phyloP scores from a whole-genome alignment of 2,888 invertebrate species.

The Cotesia congregata region DNA sequence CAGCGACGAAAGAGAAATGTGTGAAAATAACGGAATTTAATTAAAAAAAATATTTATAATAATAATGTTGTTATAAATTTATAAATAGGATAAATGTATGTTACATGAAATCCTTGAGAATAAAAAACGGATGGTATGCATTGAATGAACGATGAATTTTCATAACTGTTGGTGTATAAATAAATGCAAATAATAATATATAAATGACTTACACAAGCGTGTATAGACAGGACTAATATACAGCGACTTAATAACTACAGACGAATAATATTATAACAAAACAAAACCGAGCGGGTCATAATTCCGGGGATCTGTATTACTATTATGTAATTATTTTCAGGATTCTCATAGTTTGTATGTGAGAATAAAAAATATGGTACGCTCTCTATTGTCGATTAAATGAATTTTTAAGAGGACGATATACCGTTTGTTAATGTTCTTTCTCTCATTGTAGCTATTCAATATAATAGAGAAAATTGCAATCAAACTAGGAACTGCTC shows the following conservation, averaged over 20 bases:
- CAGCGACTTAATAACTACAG: constrained; percentile 8
- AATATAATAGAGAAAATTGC: background rate
- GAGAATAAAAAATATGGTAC: constrained; percentile 22
- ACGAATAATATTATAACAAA: background rate
- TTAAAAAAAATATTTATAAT: background rate
- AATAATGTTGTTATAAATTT: background rate
- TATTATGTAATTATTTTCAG: constrained; percentile 28
- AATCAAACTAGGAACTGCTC: constrained; percentile 21
- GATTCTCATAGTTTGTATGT: constrained; percentile 28
- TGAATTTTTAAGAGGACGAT: constrained; percentile 25
- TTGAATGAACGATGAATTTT: constrained; percentile 15
- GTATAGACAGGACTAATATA: background rate
- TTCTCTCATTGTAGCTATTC: background rate
- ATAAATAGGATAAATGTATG: constrained; percentile 7
- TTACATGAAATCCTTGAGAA: constrained; percentile 1
- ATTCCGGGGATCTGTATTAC: constrained; percentile 12
- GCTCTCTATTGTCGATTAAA: constrained; percentile 20
- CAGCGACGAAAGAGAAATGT: constrained; percentile 10
- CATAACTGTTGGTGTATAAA: background rate
- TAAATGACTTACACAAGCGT: constrained; percentile 15
- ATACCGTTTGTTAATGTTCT: constrained; percentile 19
- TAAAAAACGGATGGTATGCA: background rate
- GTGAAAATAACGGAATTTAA: constrained; percentile 13
- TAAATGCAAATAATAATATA: background rate
- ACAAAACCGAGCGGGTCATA: constrained; percentile 11